A percentile compares a stretch with the other conserved stretches of the same genome.
phyloP scores from a whole-genome alignment of 2,113 vertebrate species.

The Pardalotus punctatus region DNA sequence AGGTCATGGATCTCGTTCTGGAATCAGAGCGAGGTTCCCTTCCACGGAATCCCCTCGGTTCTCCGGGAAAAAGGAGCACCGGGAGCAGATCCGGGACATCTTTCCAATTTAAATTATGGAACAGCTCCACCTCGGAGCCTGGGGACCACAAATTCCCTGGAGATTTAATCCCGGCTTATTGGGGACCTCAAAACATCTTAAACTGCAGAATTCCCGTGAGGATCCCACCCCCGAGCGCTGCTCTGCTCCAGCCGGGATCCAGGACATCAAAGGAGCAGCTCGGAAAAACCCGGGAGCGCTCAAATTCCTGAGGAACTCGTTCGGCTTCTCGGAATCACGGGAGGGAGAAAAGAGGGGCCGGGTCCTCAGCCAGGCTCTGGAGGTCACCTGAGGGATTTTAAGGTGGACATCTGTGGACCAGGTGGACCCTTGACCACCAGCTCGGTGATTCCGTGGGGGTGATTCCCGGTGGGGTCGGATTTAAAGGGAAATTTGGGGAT shows the following conservation, averaged over 20 bases:
- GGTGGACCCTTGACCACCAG: background rate
- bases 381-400: background rate
- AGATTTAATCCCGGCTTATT: background rate
- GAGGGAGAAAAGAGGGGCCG: background rate
- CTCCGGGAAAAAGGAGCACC: background rate
- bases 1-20: background rate
- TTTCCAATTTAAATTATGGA: background rate
- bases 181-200: background rate
- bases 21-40: background rate
- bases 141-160: background rate
- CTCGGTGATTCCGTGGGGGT: background rate
- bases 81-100: background rate
- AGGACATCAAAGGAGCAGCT: conserved; percentile 26
- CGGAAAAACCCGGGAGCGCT: background rate
- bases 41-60: background rate
- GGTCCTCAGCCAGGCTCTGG: background rate
- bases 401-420: background rate
- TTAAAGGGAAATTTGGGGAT: background rate
- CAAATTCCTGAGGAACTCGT: background rate
- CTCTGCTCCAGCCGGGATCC: background rate
- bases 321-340: background rate
- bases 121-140: background rate
- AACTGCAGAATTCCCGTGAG: background rate
- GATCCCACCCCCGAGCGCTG: background rate
- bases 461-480: accelerated